phyloP scores from a whole-genome alignment of 2,113 vertebrate genomes.

The Capreolus pygargus region DNA sequence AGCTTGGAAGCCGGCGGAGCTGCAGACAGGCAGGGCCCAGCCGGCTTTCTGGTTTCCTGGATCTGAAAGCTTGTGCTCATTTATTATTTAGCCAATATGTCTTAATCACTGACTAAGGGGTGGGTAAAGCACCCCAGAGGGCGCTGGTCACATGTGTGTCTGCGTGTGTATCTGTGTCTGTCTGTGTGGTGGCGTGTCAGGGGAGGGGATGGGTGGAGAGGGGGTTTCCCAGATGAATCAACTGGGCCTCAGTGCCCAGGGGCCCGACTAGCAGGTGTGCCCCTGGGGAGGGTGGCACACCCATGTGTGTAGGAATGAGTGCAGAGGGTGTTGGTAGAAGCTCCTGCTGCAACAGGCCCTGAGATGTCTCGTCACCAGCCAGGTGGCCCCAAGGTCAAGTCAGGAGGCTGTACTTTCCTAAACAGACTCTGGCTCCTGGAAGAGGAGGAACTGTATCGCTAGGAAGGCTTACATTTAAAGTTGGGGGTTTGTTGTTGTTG shows the following conservation, averaged over 20 bases:
- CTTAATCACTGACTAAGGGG: slow-evolving; percentile 35
- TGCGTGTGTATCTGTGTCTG: not conserved
- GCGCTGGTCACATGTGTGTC: not conserved
- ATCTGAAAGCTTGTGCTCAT: slow-evolving; percentile 43
- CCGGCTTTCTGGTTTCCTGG: slow-evolving; percentile 44
- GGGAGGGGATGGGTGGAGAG: not conserved
- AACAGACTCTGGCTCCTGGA: not conserved
- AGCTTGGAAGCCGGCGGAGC: not conserved
- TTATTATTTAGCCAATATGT: slow-evolving; percentile 66
- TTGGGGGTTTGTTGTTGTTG: not conserved
- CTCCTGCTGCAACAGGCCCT: not conserved
- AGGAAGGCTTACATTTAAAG: not conserved
- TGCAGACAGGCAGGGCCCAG: slow-evolving; percentile 44
- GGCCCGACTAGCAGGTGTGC: not conserved
- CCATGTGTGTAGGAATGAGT: fast-evolving
- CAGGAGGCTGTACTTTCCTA: not conserved
- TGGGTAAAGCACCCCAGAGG: not conserved
- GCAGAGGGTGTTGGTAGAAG: fast-evolving
- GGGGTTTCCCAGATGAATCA: not conserved
- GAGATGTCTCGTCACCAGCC: fast-evolving
- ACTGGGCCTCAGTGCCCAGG: not conserved
- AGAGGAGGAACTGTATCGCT: not conserved
- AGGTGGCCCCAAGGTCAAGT: not conserved
- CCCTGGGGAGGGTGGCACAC: fast-evolving
- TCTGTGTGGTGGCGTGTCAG: not conserved